Conservation (phyloP, 2,797 vertebrate genomes). For the Lycodopsis pacificus region DNA sequence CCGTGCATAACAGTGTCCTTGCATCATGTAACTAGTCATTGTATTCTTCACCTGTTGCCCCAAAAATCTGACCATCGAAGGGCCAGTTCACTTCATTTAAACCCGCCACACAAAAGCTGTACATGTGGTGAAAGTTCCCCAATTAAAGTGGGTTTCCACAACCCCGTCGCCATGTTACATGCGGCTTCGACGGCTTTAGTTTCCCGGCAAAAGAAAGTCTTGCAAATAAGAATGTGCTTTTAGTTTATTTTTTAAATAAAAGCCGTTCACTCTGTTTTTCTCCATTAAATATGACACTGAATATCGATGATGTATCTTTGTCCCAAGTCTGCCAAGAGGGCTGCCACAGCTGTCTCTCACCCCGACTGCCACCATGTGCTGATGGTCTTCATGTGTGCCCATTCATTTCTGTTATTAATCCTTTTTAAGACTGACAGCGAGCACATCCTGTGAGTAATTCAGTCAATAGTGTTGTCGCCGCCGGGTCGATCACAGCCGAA, state of each 20-base stretch:
- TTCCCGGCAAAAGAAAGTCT: background rate
- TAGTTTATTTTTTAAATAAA: conserved; percentile 17
- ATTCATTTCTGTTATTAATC: conserved; percentile 32
- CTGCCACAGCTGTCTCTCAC: conserved; percentile 20
- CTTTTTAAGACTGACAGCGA: conserved; percentile 20
- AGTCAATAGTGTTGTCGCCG: conserved; percentile 41
- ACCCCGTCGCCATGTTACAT: background rate
- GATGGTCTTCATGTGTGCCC: conserved; percentile 22
- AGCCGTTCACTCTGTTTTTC: background rate
- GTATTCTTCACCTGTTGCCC: background rate
- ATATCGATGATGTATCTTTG: conserved; percentile 31
- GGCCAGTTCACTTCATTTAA: background rate
- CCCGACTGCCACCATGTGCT: conserved; percentile 5
- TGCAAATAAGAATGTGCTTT: conserved; percentile 2
- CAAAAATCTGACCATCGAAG: background rate
- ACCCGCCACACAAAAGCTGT: background rate
- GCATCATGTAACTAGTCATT: background rate
- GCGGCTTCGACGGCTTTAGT: background rate
- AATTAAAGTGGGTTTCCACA: conserved; percentile 37
- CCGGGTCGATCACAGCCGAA: conserved; percentile 30
- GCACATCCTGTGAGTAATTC: conserved; percentile 38
- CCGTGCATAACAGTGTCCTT: background rate
- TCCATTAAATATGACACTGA: conserved; percentile 11
- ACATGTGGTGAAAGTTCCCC: background rate
- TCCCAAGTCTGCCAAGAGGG: conserved; percentile 20